Base-by-base conservation (phyloP, 1,140 invertebrate genomes). In the Drosophila pseudoananassae region DNA sequence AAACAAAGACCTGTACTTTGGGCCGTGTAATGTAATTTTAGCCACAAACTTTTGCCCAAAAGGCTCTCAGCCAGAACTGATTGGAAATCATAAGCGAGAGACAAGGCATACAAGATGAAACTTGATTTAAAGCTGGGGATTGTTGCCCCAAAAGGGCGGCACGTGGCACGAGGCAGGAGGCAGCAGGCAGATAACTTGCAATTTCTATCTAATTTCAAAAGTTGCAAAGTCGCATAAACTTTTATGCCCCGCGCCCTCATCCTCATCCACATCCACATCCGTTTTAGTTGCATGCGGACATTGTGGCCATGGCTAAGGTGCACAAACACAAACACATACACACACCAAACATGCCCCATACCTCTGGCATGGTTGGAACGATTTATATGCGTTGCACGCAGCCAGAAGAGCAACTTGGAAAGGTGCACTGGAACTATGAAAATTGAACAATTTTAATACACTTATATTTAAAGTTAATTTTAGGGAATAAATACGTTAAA, bases 331-430 rank as follows among this genome's bases (percentile, higher is more conserved):
- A 20, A 20, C 20, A 20, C 20, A 20, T 3, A 20, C 20, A 20
- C 38, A 40, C 27, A 27, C 54, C 17, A 27, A 27, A 27, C 25
- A 27, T 27, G 3, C 43, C 43, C 14, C 40, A 7, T 15, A 10
- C 40, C 15, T 9, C 43, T 23, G 7, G 7, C 20, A 17, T 64
- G 59, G 71, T 72, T 69, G 64, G 53, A 73, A 49, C 66, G 81
- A 73, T 85, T 84, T 77, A 85, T 85, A 80, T 76, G 76, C 77
- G 52, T 46, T 76, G 61, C 66, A 79, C 66, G 61, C 33, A 50
- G 64, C 45, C 1, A 17, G 55, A 7, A 38, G 27, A 29, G 52
- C 10, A 29, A n/a, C 14, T 23, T 6, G 23, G 23, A 33, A 33
- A 3, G 20, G 20, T 20, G 12, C n/a, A 12, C 25, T 20, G 20